Percentiles rank a stretch among this genome's conserved stretches.
These are phyloP conservation scores for Chrysocyon brachyurus DNA, from an alignment of 2,797 vertebrate genomes.

Conservation along the genomic window DNA sequence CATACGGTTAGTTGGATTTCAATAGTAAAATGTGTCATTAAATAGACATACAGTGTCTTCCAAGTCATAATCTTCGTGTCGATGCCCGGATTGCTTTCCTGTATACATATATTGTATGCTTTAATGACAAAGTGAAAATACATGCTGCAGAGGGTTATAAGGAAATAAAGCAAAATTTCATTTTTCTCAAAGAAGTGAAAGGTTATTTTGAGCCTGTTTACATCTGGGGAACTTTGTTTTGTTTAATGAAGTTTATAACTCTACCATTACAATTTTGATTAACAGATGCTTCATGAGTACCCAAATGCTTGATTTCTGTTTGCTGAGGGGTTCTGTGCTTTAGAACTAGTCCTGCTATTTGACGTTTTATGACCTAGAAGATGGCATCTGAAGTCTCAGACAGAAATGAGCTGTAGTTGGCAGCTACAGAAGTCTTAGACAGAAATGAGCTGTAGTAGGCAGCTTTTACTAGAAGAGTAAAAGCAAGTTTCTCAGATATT, in stretches of 20 bases:
- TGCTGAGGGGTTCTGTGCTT: neutral
- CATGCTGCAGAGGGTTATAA: neutral
- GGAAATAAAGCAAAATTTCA: neutral
- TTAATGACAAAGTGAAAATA: constrained; percentile 16
- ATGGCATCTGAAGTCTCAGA: neutral
- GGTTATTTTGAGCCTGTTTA: neutral
- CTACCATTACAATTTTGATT: neutral
- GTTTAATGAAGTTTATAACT: neutral
- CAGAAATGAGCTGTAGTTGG: neutral
- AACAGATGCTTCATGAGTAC: neutral
- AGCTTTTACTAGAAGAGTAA: neutral
- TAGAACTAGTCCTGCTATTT: neutral
- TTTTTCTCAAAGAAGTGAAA: neutral
- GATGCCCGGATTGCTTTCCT: neutral
- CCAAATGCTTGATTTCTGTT: neutral
- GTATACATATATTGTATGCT: neutral
- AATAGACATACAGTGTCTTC: neutral
- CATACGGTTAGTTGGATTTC: neutral
- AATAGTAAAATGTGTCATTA: constrained; percentile 25
- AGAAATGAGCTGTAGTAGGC: neutral
- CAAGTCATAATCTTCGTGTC: neutral
- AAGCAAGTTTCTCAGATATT: neutral
- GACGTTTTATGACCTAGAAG: neutral
- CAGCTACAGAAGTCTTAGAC: neutral
- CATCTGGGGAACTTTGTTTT: neutral